Evolutionary conservation across 2,797 vertebrate genomes (phyloP).

Genomic region (Dipus sagitta): DNA sequence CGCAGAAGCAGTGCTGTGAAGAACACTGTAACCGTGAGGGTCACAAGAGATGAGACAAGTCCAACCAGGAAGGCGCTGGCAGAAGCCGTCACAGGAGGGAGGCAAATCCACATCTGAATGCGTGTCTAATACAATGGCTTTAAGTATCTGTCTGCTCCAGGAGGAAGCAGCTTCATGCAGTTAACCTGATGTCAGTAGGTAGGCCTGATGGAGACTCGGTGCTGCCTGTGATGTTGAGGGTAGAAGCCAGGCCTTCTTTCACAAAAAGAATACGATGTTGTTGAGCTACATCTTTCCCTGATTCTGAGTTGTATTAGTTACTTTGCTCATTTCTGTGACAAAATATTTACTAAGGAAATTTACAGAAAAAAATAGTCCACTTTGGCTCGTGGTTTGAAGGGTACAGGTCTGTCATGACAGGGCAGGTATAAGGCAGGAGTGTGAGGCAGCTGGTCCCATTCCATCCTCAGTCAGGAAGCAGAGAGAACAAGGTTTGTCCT

Average conservation of each 20-base stretch:
- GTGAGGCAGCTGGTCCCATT: no score
- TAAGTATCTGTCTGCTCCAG: no score
- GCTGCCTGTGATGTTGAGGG: background rate
- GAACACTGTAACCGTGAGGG: no score
- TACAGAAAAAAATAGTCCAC: background rate
- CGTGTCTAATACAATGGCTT: background rate
- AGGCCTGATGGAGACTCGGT: background rate
- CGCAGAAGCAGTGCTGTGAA: background rate
- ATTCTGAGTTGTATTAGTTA: background rate
- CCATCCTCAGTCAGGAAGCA: background rate
- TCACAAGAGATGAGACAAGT: no score
- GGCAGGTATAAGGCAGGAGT: background rate
- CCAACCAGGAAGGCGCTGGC: background rate
- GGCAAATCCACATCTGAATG: background rate
- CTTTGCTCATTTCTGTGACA: background rate
- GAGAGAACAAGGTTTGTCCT: background rate
- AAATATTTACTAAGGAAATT: background rate
- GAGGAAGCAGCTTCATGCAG: background rate
- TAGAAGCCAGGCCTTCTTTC: background rate
- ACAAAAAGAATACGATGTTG: accelerated
- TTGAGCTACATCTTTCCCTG: background rate
- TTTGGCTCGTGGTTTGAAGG: background rate
- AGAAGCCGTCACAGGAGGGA: background rate
- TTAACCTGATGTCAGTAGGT: background rate
- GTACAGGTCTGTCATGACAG: background rate